Evolutionary conservation across 2,113 vertebrate species (phyloP).

Genomic region (Cricetomys ansorgei): DNA sequence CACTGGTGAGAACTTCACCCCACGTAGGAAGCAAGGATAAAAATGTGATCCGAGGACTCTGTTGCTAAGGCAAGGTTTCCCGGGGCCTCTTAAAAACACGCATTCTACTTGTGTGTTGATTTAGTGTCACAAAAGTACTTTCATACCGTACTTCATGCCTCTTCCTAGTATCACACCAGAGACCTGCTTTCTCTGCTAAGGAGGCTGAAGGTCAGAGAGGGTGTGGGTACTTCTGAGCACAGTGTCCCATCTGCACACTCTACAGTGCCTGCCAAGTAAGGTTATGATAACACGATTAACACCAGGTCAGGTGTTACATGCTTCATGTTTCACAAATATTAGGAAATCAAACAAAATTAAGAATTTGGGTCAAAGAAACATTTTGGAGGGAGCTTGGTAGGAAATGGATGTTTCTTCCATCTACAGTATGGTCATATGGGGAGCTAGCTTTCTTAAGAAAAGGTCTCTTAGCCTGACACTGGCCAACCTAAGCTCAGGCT

Average conservation of each 20-base stretch:
- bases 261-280: background rate
- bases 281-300: background rate
- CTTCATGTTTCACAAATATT: background rate
- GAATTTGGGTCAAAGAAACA: background rate
- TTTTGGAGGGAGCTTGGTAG: background rate
- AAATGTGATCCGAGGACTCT: background rate
- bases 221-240: background rate
- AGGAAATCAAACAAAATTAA: conserved; percentile 5
- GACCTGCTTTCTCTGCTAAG: background rate
- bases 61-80: conserved; percentile 27
- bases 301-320: background rate
- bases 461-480: background rate
- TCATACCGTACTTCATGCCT: too few relatives aligned
- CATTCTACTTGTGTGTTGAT: background rate
- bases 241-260: background rate
- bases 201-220: background rate
- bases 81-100: background rate
- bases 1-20: background rate
- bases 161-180: background rate
- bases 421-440: background rate
- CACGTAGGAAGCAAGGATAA: background rate
- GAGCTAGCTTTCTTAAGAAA: background rate
- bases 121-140: conserved; percentile 6
- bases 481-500: background rate
- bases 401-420: background rate